Conservation (phyloP, 2,888 invertebrate genomes). For the Zaprionus bogoriensis region DNA sequence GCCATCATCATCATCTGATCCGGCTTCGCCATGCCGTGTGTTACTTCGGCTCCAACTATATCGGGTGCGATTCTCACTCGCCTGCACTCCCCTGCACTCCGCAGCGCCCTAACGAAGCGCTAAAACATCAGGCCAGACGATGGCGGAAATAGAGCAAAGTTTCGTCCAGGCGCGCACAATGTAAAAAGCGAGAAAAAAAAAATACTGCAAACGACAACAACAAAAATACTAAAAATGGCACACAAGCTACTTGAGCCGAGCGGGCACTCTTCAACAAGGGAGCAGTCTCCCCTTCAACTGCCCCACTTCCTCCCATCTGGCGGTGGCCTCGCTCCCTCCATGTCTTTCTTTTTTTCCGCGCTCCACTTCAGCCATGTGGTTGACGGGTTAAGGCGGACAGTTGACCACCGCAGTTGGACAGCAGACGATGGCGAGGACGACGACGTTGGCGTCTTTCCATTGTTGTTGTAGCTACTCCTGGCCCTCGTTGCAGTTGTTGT, state of each 20-base stretch:
- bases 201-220: not conserved
- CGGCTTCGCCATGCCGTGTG: slow-evolving; percentile 23
- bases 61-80: not conserved
- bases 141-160: slow-evolving; percentile 78
- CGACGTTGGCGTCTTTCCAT: slow-evolving; percentile 52
- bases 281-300: not conserved
- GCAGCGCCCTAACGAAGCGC: slow-evolving; percentile 60
- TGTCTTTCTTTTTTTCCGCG: slow-evolving; percentile 53
- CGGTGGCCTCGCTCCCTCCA: not conserved
- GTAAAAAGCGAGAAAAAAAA: slow-evolving; percentile 7
- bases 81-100: not conserved
- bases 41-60: slow-evolving; percentile 3
- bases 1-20: slow-evolving; percentile 52
- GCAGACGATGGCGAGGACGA: slow-evolving; percentile 22
- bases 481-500: not conserved
- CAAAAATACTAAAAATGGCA: slow-evolving; percentile 54
- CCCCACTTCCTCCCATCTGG: not conserved
- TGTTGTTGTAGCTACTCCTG: slow-evolving; percentile 23
- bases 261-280: slow-evolving; percentile 29
- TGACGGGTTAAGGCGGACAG: slow-evolving; percentile 76
- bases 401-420: slow-evolving; percentile 60
- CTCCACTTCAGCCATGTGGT: slow-evolving; percentile 56
- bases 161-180: slow-evolving; percentile 34
- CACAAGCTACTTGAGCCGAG: slow-evolving; percentile 73
- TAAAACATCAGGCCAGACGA: slow-evolving; percentile 71